These are phyloP conservation scores for Physeter macrocephalus DNA, from an alignment of 2,113 vertebrate genomes.

Conservation along the genomic window DNA sequence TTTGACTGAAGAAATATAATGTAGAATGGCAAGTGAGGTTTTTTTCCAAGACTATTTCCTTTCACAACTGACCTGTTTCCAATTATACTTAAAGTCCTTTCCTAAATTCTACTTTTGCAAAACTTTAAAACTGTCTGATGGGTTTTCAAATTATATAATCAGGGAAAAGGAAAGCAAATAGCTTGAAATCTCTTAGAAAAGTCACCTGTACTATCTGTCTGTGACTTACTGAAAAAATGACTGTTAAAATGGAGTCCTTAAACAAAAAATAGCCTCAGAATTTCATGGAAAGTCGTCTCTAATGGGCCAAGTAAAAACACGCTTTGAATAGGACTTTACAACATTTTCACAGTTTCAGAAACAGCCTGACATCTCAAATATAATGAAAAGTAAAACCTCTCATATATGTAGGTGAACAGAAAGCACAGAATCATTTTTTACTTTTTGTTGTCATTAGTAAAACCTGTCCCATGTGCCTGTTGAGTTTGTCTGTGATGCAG, in stretches of 20 bases:
- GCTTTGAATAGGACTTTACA: conserved; percentile 39
- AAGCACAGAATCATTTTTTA: conserved; percentile 41
- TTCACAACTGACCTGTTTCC: conserved; percentile 49
- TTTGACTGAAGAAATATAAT: not conserved
- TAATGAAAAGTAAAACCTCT: conserved; percentile 47
- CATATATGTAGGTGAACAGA: conserved; percentile 28
- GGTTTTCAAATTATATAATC: conserved; percentile 44
- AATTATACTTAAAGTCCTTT: conserved; percentile 33
- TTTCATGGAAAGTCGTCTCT: conserved; percentile 65
- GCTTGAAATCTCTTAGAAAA: conserved; percentile 59
- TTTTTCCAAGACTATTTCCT: not conserved
- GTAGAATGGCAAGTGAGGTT: not conserved
- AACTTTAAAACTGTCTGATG: conserved; percentile 50
- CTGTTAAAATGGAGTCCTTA: conserved; percentile 53
- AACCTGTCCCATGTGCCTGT: not conserved
- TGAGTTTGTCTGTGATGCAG: not conserved
- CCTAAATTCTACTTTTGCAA: conserved; percentile 36
- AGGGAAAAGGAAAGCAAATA: conserved; percentile 33
- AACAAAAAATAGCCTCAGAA: conserved; percentile 47
- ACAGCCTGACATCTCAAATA: conserved; percentile 56
- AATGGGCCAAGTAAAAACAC: conserved; percentile 62
- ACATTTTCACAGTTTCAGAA: conserved; percentile 45
- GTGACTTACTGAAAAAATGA: conserved; percentile 63
- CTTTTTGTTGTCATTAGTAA: conserved; percentile 45
- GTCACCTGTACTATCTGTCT: conserved; percentile 65